phyloP scores from a whole-genome alignment of 2,113 vertebrate genomes.

The Gallinago undulata region DNA sequence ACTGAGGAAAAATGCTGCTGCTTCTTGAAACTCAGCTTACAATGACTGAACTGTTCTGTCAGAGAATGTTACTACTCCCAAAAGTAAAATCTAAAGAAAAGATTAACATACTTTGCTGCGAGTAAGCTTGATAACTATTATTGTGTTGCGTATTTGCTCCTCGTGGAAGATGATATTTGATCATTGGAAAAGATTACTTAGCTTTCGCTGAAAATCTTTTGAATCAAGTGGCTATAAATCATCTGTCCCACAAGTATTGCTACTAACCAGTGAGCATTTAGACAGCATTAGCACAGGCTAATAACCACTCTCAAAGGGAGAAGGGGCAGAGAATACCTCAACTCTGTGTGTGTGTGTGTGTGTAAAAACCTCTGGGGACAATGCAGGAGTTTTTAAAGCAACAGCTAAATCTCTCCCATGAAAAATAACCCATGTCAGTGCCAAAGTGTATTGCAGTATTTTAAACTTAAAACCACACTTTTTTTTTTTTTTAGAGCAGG shows the following conservation, averaged over 20 bases:
- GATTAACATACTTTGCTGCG: conserved; percentile 27
- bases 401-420: background rate
- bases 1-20: background rate
- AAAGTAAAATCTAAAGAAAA: conserved; percentile 32
- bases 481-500: background rate
- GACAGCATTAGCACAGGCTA: conserved; percentile 10
- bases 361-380: background rate
- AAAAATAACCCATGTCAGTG: background rate
- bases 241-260: background rate
- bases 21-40: background rate
- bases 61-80: conserved; percentile 12
- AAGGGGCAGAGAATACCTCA: background rate
- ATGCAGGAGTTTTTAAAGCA: background rate
- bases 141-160: background rate
- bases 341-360: fast-evolving
- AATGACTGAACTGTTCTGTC: background rate
- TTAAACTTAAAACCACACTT: background rate
- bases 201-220: conserved; percentile 39
- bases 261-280: background rate
- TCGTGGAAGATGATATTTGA: background rate
- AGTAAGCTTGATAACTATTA: background rate
- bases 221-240: conserved; percentile 49
- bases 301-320: background rate
- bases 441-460: background rate
- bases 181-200: conserved; percentile 36